phyloP scores from a whole-genome alignment of 1,140 invertebrate genomes.

The Pseudomyrmex concolor region DNA sequence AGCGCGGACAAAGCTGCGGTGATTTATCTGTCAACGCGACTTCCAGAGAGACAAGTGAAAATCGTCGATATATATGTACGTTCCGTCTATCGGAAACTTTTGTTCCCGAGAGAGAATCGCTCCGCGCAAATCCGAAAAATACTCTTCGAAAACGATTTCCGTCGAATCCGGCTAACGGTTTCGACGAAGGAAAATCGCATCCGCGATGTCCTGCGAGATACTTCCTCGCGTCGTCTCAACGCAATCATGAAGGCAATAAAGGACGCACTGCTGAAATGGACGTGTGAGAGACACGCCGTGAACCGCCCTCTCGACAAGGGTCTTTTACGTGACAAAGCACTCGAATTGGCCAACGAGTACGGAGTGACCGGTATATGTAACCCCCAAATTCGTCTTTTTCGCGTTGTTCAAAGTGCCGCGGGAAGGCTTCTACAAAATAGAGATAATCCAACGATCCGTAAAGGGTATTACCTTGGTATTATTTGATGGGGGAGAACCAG shows the following conservation, averaged over 20 bases:
- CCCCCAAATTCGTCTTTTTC: background rate
- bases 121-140: conserved; percentile 17
- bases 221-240: background rate
- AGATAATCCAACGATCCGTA: background rate
- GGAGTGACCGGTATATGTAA: conserved; percentile 66
- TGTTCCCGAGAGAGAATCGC: conserved; percentile 3
- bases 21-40: conserved; percentile 30
- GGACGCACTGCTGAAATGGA: conserved; percentile 75
- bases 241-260: conserved; percentile 55
- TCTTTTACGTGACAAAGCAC: conserved; percentile 71
- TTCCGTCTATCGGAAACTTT: conserved; percentile 14
- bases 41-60: conserved; percentile 22
- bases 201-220: background rate
- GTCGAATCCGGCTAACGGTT: background rate
- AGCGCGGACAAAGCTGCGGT: background rate
- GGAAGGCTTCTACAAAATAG: background rate
- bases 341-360: conserved; percentile 67
- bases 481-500: too few relatives aligned
- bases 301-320: conserved; percentile 69
- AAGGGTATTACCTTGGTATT: too few relatives aligned
- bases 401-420: too few relatives aligned
- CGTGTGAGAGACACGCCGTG: conserved; percentile 75
- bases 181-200: background rate
- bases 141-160: background rate
- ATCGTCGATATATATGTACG: conserved; percentile 15